Conservation (phyloP, 2,888 invertebrate genomes). For the Frankliniella fusca region DNA sequence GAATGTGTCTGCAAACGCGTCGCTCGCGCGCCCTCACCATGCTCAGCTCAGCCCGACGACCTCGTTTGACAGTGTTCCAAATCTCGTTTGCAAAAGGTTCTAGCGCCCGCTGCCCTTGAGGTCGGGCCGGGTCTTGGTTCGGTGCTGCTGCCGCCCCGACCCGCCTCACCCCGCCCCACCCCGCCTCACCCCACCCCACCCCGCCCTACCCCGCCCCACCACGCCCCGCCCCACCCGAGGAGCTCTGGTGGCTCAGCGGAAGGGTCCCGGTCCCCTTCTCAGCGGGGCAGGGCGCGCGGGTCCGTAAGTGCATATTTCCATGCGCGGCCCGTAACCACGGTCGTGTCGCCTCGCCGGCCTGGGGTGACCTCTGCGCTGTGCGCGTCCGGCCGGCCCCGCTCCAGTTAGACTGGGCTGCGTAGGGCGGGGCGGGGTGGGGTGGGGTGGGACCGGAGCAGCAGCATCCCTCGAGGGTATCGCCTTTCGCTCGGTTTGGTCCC, state of each 20-base stretch:
- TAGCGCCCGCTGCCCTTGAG: neutral
- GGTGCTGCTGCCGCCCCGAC: neutral
- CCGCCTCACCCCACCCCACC: too few species aligned
- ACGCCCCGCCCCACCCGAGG: too few species aligned
- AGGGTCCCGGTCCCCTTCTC: too few species aligned
- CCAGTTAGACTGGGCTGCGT: neutral
- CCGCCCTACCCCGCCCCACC: too few species aligned
- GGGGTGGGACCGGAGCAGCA: neutral
- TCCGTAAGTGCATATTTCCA: constrained; percentile 21
- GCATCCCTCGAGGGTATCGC: too few species aligned
- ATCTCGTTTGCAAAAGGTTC: neutral
- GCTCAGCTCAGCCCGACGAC: too few species aligned
- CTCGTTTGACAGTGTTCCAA: neutral
- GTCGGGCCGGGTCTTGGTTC: neutral
- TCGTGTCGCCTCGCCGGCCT: neutral
- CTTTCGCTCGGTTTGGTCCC: too few species aligned
- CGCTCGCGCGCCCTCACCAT: neutral
- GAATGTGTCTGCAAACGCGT: neutral
- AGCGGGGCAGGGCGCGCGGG: neutral
- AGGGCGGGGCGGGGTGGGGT: neutral
- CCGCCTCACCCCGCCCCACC: too few species aligned
- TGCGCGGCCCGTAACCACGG: constrained; percentile 7
- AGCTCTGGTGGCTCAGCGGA: too few species aligned
- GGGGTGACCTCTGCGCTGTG: neutral
- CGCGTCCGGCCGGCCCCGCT: neutral